phyloP scores from a whole-genome alignment of 1,140 invertebrate genomes.

The Calliopsis andreniformis region DNA sequence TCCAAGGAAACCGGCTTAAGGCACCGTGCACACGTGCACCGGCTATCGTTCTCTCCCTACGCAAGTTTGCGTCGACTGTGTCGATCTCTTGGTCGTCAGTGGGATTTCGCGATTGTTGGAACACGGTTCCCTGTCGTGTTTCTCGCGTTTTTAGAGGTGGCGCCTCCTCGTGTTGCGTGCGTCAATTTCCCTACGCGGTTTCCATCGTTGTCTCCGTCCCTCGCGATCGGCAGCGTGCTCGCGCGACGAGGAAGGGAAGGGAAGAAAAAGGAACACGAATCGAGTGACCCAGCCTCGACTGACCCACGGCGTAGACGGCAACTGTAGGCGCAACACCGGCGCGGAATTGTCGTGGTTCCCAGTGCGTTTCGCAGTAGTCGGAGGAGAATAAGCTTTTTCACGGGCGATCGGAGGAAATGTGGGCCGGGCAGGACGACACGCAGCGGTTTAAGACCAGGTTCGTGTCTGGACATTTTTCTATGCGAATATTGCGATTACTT shows the following conservation, averaged over 20 bases:
- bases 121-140: slow-evolving; percentile 37
- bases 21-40: slow-evolving; percentile 30
- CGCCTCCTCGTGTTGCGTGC: slow-evolving; percentile 53
- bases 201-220: background rate
- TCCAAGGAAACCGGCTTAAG: slow-evolving; percentile 51
- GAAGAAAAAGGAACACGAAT: slow-evolving; percentile 39
- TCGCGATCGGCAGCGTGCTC: background rate
- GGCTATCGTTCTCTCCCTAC: slow-evolving; percentile 11
- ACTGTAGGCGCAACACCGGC: slow-evolving; percentile 47
- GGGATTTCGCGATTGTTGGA: slow-evolving; percentile 56
- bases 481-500: slow-evolving; percentile 22
- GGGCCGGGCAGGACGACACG: slow-evolving; percentile 77
- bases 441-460: slow-evolving; percentile 77
- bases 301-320: slow-evolving; percentile 39
- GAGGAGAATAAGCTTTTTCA: background rate
- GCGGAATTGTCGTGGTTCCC: slow-evolving; percentile 22
- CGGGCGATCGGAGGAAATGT: slow-evolving; percentile 60
- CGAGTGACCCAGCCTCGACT: slow-evolving; percentile 58
- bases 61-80: slow-evolving; percentile 22
- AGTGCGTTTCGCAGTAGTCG: background rate
- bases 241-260: slow-evolving; percentile 19
- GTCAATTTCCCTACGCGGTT: slow-evolving; percentile 21
- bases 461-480: background rate
- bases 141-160: slow-evolving; percentile 61
- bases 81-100: slow-evolving; percentile 42